phyloP scores from a whole-genome alignment of 2,797 vertebrate genomes.

The Anas flavirostris region DNA sequence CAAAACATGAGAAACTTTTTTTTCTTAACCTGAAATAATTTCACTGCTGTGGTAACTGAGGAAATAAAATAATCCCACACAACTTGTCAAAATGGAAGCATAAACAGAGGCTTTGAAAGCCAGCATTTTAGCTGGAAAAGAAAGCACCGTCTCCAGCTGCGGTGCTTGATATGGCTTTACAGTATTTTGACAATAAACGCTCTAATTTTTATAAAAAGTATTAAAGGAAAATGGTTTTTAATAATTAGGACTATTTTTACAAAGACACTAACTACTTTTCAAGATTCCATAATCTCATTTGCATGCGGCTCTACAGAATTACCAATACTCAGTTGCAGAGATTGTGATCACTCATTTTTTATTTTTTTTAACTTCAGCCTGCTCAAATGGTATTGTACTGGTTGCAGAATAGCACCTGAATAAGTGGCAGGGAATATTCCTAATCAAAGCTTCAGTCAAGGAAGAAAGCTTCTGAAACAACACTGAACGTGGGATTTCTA shows the following conservation, averaged over 20 bases:
- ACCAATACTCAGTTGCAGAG: not conserved
- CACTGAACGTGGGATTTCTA: not conserved
- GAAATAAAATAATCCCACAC: constrained; percentile 20
- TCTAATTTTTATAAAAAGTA: not conserved
- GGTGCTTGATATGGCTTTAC: not conserved
- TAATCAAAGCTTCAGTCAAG: not conserved
- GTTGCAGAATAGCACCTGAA: not conserved
- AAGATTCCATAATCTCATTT: not conserved
- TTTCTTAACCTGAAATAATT: constrained; percentile 27
- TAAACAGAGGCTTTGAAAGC: constrained; percentile 29
- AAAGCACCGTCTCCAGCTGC: not conserved
- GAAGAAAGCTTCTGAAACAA: not conserved
- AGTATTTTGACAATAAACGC: not conserved
- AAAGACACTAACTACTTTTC: not conserved
- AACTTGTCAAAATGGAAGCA: constrained; percentile 11
- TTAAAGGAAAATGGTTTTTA: not conserved
- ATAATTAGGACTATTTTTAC: not conserved
- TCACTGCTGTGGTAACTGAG: not conserved
- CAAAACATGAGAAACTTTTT: not conserved
- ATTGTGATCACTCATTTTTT: not conserved
- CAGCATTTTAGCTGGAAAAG: not conserved
- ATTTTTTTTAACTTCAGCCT: not conserved
- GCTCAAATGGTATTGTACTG: not conserved
- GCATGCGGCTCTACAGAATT: not conserved
- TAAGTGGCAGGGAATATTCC: not conserved